Evolutionary conservation across 2,888 invertebrate genomes (phyloP).

Genomic region (Thyatira batis): DNA sequence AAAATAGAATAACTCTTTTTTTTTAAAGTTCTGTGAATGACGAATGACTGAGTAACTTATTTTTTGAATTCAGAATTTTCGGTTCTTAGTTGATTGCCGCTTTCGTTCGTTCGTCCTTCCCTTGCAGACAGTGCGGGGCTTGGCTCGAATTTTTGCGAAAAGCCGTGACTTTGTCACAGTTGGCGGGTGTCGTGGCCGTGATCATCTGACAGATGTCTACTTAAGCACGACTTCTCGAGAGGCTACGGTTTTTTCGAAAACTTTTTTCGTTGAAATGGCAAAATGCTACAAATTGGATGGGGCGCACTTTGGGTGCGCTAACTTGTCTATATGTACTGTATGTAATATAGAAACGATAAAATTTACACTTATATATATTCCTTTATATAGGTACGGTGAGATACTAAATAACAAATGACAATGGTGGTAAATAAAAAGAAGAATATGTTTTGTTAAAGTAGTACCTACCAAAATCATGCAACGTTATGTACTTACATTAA

Average conservation of each 20-base stretch:
- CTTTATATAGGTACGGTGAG: too few relatives aligned
- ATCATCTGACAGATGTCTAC: slow-evolving; percentile 45
- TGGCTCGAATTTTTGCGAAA: slow-evolving; percentile 21
- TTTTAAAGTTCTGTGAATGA: too few relatives aligned
- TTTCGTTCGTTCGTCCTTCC: background rate
- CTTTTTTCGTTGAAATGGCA: slow-evolving; percentile 27
- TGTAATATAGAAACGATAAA: too few relatives aligned
- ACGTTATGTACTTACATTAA: slow-evolving; percentile 7
- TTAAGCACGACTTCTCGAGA: slow-evolving; percentile 40
- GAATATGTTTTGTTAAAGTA: slow-evolving; percentile 1
- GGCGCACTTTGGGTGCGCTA: slow-evolving; percentile 14
- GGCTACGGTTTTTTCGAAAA: slow-evolving; percentile 22
- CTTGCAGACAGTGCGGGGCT: background rate
- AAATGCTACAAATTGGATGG: slow-evolving; percentile 3
- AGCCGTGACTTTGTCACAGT: slow-evolving; percentile 26
- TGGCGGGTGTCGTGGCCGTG: slow-evolving; percentile 22
- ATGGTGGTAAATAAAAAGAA: too few relatives aligned
- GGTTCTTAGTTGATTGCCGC: background rate
- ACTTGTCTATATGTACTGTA: slow-evolving; percentile 6
- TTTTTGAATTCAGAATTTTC: background rate
- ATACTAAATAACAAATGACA: too few relatives aligned
- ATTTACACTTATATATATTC: too few relatives aligned
- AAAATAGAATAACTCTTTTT: background rate
- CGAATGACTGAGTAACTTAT: too few relatives aligned
- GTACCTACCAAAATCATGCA: background rate